Evolutionary conservation across 2,888 invertebrate species (phyloP).

Genomic region (Agriopis aurantiaria): DNA sequence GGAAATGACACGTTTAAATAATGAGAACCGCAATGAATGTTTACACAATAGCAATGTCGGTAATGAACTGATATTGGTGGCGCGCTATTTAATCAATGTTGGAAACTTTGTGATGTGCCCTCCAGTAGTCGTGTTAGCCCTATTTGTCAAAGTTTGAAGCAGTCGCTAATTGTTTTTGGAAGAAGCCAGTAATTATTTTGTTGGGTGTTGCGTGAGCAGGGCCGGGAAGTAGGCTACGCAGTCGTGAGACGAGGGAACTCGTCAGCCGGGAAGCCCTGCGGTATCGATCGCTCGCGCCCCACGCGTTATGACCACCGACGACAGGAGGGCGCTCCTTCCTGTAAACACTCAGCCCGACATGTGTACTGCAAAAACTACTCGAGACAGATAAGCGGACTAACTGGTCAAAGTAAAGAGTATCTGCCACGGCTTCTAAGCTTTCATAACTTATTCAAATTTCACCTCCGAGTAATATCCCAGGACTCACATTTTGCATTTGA

Average conservation of each 20-base stretch:
- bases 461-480: constrained; percentile 17
- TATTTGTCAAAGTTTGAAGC: constrained; percentile 35
- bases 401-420: constrained; percentile 16
- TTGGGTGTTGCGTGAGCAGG: constrained; percentile 64
- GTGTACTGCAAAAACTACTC: constrained; percentile 50
- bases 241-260: constrained; percentile 52
- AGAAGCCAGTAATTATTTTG: constrained; percentile 56
- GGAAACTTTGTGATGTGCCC: constrained; percentile 22
- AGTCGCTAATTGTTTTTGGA: constrained; percentile 54
- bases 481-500: constrained; percentile 56
- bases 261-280: constrained; percentile 75
- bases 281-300: constrained; percentile 82
- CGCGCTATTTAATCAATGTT: constrained; percentile 19
- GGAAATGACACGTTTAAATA: constrained; percentile 25
- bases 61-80: constrained; percentile 21
- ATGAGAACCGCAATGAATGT: constrained; percentile 24
- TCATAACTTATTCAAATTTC: constrained; percentile 29
- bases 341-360: constrained; percentile 67
- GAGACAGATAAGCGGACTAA: constrained; percentile 19
- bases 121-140: constrained; percentile 21
- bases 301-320: constrained; percentile 81
- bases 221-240: constrained; percentile 60
- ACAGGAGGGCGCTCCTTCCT: constrained; percentile 79
- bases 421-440: constrained; percentile 21
- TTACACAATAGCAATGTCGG: constrained; percentile 21